Base-by-base conservation (phyloP, 2,797 vertebrate genomes). In the Muscicapa striata region DNA sequence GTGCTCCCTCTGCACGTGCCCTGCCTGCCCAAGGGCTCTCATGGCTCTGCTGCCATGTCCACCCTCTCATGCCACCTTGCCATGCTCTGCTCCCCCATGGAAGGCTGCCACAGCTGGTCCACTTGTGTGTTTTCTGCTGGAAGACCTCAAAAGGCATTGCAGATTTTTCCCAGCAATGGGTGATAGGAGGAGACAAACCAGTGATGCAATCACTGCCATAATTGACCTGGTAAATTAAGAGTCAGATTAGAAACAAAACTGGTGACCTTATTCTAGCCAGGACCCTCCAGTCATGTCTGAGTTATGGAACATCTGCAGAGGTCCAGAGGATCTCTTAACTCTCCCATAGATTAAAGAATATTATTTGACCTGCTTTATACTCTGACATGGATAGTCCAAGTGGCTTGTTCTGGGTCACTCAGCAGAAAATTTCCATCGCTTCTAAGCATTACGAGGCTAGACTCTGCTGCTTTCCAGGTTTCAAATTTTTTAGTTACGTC, bases 391-490 rank as follows among this genome's bases (percentile, higher is more conserved):
- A 11, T 13, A 73, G n/a, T 45, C 69, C 19, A 19, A 67, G 5
- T 45, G n/a, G 84, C 58, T 85, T 58, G 9, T 23, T 54, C 66
- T 45, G 34, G 9, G 29, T 68, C 68, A 48, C 24, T 48, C 48
- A 66, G 21, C 8, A 90, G 61, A 92, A 85, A 83, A 81, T 73
- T 75, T 91, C 61, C 43, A 9, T 62, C 66, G n/a, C 49, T 92
- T 21, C 13, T 58, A 77, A 83, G 27, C 15, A 34, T 68, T 57
- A 45, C 38, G 21, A 49, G 40, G 29, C 14, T 40, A 75, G 34
- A 68, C 4, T 52, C 36, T 58, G 16, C 18, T 64, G 18, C 43
- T 72, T 88, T 84, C 24, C 69, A 55, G 29, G 12, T 80, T 75
- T 57, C 30, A 78, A 92, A 22, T 1, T 78, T 20, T 78, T 41